Evolutionary conservation across 2,888 invertebrate species (phyloP).

Genomic region (Ceraclea dissimilis): DNA sequence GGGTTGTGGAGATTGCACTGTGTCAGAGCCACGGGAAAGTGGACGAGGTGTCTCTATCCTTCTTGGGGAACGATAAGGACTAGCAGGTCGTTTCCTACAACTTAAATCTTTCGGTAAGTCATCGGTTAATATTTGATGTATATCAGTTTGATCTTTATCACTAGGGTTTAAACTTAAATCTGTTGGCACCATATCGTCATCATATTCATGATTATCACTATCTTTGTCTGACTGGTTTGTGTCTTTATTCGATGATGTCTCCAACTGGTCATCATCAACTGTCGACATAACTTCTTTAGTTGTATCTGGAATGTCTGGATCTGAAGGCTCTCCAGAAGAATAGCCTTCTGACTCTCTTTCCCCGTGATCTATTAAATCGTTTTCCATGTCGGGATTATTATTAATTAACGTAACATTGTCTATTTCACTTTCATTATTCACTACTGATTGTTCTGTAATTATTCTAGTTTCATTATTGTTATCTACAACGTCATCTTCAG

Average conservation of each 20-base stretch:
- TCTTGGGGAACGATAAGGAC: constrained; percentile 42
- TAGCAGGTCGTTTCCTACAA: constrained; percentile 46
- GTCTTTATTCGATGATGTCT: constrained; percentile 8
- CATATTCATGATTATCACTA: constrained; percentile 29
- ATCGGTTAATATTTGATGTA: constrained; percentile 27
- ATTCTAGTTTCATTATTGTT: background rate
- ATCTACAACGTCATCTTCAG: background rate
- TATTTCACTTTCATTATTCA: background rate
- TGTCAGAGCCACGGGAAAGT: constrained; percentile 61
- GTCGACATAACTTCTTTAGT: background rate
- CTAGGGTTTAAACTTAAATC: constrained; percentile 41
- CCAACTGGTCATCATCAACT: constrained; percentile 25
- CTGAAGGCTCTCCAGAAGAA: constrained; percentile 15
- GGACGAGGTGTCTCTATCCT: constrained; percentile 50
- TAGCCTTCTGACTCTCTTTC: constrained; percentile 13
- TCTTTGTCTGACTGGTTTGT: constrained; percentile 23
- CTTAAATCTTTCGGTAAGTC: constrained; percentile 52
- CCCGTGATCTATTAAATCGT: background rate
- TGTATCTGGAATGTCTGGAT: constrained; percentile 2
- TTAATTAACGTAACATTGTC: background rate
- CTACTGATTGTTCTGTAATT: background rate
- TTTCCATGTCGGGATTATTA: constrained; percentile 4
- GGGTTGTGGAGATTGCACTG: constrained; percentile 66
- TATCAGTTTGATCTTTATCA: constrained; percentile 31
- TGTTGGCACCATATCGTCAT: constrained; percentile 43